Conservation (phyloP, 1,140 invertebrate genomes). For the Sarcophaga peregrina region DNA sequence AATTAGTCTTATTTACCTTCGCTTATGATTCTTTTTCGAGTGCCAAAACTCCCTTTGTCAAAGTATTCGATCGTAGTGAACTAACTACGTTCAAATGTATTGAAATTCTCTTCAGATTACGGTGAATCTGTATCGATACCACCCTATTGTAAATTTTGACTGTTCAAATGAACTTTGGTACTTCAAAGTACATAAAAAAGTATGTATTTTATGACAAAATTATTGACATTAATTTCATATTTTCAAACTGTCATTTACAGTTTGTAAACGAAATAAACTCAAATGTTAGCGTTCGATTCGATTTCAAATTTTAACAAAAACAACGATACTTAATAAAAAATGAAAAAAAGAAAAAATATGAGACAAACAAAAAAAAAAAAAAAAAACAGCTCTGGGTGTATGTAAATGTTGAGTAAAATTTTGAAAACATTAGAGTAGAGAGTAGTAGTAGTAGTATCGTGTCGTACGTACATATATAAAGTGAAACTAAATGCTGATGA, state of each 20-base stretch:
- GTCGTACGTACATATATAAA: not conserved
- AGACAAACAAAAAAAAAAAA: not conserved
- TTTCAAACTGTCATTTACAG: constrained; percentile 40
- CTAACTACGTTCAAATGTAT: too few relatives aligned
- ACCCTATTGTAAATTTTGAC: not conserved
- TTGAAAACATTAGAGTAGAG: not conserved
- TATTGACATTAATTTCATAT: constrained; percentile 41
- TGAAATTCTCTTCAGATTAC: too few relatives aligned
- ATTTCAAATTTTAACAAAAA: not conserved
- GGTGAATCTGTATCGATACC: not conserved
- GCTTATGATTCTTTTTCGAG: too few relatives aligned
- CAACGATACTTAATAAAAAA: not conserved
- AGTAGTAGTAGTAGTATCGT: not conserved
- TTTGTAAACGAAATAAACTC: constrained; percentile 39
- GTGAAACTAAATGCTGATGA: not conserved
- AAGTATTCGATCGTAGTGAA: too few relatives aligned
- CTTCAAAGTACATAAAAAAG: constrained; percentile 5
- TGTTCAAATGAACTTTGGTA: not conserved
- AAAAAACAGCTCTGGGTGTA: not conserved
- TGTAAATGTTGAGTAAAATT: not conserved
- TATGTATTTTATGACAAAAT: constrained; percentile 32
- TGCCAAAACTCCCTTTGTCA: too few relatives aligned
- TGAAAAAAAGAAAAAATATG: not conserved
- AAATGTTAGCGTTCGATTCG: not conserved
- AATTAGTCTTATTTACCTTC: too few relatives aligned